Conservation (phyloP, 2,113 vertebrate genomes). For the Sterna hirundo region DNA sequence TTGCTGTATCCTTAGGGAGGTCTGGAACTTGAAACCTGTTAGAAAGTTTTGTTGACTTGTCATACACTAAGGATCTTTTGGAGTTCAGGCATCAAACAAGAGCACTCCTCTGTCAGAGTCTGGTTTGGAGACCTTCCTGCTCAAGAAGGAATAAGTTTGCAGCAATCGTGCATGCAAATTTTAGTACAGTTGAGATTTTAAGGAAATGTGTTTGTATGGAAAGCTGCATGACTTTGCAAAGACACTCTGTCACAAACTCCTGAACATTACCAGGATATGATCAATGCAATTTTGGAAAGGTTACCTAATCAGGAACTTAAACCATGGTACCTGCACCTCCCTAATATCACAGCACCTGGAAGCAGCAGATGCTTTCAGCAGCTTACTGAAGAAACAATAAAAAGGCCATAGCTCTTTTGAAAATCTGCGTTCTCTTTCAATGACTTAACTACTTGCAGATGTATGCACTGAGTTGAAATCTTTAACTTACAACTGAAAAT, state of each 20-base stretch:
- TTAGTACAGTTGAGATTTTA: background rate
- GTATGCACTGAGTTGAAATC: background rate
- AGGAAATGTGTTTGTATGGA: background rate
- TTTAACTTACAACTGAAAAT: slow-evolving; percentile 58
- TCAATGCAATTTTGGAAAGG: background rate
- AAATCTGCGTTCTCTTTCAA: slow-evolving; percentile 12
- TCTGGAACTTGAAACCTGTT: background rate
- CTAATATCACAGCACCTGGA: background rate
- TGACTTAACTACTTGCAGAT: slow-evolving; percentile 5
- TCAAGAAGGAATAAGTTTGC: background rate
- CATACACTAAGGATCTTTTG: background rate
- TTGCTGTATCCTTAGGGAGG: background rate
- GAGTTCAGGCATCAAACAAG: background rate
- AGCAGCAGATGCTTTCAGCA: background rate
- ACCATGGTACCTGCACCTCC: background rate
- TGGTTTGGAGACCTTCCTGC: background rate
- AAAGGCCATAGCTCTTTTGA: background rate
- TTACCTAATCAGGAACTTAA: background rate
- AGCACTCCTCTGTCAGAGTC: background rate
- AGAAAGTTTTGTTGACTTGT: background rate
- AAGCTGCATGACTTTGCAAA: background rate
- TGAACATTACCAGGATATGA: background rate
- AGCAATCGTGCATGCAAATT: background rate
- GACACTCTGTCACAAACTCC: background rate
- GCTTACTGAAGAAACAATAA: slow-evolving; percentile 13